A percentile compares a stretch with the other conserved stretches of the same genome.
Evolutionary conservation across 92 coral and sea anemone genomes (phyloP).

Genomic region (Virgularia gustaviana): DNA sequence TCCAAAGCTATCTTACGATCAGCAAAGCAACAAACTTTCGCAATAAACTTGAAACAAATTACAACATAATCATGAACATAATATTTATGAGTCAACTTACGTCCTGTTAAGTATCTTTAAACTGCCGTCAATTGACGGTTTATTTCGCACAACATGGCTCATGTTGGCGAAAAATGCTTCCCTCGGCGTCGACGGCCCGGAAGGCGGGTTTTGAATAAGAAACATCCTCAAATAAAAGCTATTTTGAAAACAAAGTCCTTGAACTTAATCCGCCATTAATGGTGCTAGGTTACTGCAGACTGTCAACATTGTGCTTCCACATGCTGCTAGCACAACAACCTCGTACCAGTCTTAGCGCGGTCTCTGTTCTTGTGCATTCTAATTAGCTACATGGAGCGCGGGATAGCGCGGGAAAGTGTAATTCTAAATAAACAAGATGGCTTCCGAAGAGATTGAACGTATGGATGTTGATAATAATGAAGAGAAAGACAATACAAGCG

Average conservation of each 20-base stretch:
- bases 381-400: too few species aligned
- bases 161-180: constrained; percentile 37
- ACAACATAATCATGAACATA: background rate
- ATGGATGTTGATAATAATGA: constrained; percentile 90
- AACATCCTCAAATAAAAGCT: constrained; percentile 50
- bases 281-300: constrained; percentile 16
- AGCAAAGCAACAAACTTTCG: too few species aligned
- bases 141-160: constrained; percentile 6
- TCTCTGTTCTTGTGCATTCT: too few species aligned
- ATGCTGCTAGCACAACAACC: too few species aligned
- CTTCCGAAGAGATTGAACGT: constrained; percentile 83
- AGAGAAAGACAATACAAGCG: constrained; percentile 32
- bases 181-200: constrained; percentile 65
- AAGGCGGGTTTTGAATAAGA: constrained; percentile 78
- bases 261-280: background rate
- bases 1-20: too few species aligned
- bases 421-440: constrained; percentile 91
- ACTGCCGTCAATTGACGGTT: constrained; percentile 30
- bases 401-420: constrained; percentile 96
- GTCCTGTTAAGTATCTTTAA: constrained; percentile 19
- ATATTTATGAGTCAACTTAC: constrained; percentile 3
- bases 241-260: background rate
- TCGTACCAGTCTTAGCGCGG: too few species aligned
- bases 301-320: too few species aligned
- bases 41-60: background rate